Evolutionary conservation across 2,888 invertebrate species (phyloP), one percentile per base, ranked within the genome.

Genomic region (Conistra vaccinii): DNA sequence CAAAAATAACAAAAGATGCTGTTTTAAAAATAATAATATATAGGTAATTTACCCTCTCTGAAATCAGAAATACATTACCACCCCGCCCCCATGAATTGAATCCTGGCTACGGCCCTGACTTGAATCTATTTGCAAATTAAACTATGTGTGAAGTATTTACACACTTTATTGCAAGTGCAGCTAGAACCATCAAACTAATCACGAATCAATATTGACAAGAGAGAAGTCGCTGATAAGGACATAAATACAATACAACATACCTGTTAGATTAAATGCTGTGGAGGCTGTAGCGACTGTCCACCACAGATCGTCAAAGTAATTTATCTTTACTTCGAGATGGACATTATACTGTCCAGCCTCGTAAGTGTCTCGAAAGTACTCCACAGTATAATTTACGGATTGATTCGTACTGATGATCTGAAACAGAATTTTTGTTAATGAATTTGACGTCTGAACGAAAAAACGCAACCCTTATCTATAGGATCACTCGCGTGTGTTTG

Each of bases 331-430:
- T 85, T 97, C 94, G 42, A 98, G 96, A 63, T 93, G 94, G 1
- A 92, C 90, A 5, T 89, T 92, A 89, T 98, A 98, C 32, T 93
- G 92, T 4, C 98, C 97, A 45, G 97, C 95, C 76, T 96, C 95
- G 93, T 97, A 97, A 3, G 90, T 89, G 57, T 91, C 88, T 48
- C 94, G 93, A 26, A 97, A 94, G 92, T 97, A 98, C 68, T 96
- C 95, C 57, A 98, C 95, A 60, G 95, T 97, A 97, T 98, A 98
- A 79, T 96, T 96, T 73, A 97, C 97, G 29, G 96, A 94, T 66
- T 97, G 96, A 79, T 96, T 94, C 12, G 92, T 89, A 77, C 95
- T 93, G 73, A 93, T 90, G 84, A 94, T 90, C 97, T 97, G 89
- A 88, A 81, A 81, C 26, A 73, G 65, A 78, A 66, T 39, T 29